Evolutionary conservation across 2,113 vertebrate species (phyloP).

Genomic region (Phalacrocorax carbo): DNA sequence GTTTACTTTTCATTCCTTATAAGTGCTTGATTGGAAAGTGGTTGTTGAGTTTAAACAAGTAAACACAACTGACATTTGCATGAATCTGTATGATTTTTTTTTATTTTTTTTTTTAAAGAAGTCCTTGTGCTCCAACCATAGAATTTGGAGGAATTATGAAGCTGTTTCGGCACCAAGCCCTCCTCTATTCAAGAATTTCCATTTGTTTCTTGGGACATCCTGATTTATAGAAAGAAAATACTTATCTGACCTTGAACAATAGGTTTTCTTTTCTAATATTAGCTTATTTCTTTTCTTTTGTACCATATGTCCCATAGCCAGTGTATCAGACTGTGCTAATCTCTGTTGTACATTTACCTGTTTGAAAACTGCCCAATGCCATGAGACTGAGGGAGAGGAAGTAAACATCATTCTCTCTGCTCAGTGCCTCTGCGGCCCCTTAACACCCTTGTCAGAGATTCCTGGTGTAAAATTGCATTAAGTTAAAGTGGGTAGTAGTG

Average conservation of each 20-base stretch:
- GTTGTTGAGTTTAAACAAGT: neutral
- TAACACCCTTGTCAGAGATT: neutral
- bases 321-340: neutral
- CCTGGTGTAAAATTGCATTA: slow-evolving; percentile 1
- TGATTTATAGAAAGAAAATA: neutral
- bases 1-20: neutral
- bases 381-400: neutral
- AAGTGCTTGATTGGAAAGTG: neutral
- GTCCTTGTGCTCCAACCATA: neutral
- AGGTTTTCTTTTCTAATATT: neutral
- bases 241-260: neutral
- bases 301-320: neutral
- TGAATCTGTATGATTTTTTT: neutral
- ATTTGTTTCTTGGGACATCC: neutral
- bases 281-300: neutral
- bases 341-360: neutral
- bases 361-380: neutral
- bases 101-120: neutral
- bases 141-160: neutral
- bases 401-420: neutral
- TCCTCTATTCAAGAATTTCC: neutral
- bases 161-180: neutral
- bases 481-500: neutral
- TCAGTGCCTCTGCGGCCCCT: neutral
- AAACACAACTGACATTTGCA: neutral